A percentile compares a stretch with the other conserved stretches of the same genome.
These are phyloP conservation scores for Orestias chungarensis DNA, from an alignment of 2,797 vertebrate species.

Conservation along the genomic window DNA sequence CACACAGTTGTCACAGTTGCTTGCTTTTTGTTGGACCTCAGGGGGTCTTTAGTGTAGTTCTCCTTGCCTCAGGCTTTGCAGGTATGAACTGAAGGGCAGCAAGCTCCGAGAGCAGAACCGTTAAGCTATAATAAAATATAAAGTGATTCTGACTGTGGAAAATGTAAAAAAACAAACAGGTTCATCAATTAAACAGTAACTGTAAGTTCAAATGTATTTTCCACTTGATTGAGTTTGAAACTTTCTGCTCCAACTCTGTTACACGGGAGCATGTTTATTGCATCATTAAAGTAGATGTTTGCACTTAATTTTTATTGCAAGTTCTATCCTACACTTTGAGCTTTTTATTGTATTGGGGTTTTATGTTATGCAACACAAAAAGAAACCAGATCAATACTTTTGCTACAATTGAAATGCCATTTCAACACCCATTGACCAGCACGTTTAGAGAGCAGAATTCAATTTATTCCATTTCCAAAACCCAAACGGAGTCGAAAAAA, in stretches of 20 bases:
- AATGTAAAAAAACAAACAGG: background rate
- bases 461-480: too few relatives aligned
- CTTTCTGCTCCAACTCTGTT: background rate
- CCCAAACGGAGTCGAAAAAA: too few relatives aligned
- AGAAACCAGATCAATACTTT: too few relatives aligned
- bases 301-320: too few relatives aligned
- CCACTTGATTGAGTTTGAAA: too few relatives aligned
- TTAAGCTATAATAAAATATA: background rate
- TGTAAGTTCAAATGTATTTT: background rate
- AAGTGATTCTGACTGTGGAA: background rate
- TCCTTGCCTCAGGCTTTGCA: constrained; percentile 7
- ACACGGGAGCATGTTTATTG: background rate
- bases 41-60: constrained; percentile 4
- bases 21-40: constrained; percentile 3
- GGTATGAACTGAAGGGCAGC: constrained; percentile 2
- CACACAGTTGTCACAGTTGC: constrained; percentile 1
- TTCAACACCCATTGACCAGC: too few relatives aligned
- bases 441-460: too few relatives aligned
- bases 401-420: too few relatives aligned
- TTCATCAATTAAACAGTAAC: background rate
- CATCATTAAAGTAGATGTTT: background rate
- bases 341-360: background rate
- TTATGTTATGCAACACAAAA: background rate
- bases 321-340: background rate
- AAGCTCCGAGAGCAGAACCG: background rate